phyloP scores from a whole-genome alignment of 2,888 invertebrate genomes.

The Augiades crinisus region DNA sequence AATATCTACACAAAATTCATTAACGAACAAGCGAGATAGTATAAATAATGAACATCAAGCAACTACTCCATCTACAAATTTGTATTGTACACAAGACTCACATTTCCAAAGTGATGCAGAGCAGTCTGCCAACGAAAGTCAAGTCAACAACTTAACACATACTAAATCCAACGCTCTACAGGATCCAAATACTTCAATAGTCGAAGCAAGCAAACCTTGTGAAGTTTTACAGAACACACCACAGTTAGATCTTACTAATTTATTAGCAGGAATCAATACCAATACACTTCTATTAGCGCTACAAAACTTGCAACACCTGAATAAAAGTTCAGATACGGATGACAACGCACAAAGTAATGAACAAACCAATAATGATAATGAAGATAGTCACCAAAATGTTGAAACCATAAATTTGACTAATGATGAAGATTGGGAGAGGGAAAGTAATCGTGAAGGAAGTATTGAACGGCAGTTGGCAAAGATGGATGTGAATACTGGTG shows the following conservation, averaged over 20 bases:
- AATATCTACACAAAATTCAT: constrained; percentile 8
- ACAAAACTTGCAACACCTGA: constrained; percentile 67
- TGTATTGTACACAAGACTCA: constrained; percentile 8
- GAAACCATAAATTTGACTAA: constrained; percentile 71
- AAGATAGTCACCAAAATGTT: constrained; percentile 35
- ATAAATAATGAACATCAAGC: constrained; percentile 6
- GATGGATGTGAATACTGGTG: constrained; percentile 61
- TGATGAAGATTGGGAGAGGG: constrained; percentile 72
- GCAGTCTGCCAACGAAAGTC: not conserved
- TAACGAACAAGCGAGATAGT: constrained; percentile 3
- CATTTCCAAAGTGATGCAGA: not conserved
- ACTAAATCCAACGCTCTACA: not conserved
- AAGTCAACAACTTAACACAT: not conserved
- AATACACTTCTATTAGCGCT: constrained; percentile 65
- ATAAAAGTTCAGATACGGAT: constrained; percentile 40
- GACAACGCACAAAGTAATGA: constrained; percentile 26
- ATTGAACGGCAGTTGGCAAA: constrained; percentile 63
- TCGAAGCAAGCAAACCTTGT: not conserved
- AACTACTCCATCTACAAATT: not conserved
- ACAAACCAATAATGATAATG: constrained; percentile 7
- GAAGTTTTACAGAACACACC: constrained; percentile 25
- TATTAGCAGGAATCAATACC: constrained; percentile 67
- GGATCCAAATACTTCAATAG: constrained; percentile 2
- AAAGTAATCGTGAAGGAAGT: constrained; percentile 61
- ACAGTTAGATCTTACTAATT: constrained; percentile 54